phyloP scores from a whole-genome alignment of 1,140 invertebrate genomes.

The Adoxophyes honmai region DNA sequence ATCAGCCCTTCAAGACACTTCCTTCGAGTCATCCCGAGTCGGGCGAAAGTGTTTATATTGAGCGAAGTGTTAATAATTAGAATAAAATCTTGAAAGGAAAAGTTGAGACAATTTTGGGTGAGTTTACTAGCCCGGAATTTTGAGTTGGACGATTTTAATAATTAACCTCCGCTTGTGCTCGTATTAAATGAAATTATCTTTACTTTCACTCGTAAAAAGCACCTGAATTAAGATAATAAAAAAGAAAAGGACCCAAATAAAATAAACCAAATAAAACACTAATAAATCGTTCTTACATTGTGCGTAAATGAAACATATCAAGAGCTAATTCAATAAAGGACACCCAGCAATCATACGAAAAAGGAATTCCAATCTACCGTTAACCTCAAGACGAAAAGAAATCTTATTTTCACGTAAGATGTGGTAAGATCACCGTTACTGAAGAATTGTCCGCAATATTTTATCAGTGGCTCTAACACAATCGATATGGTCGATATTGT shows the following conservation, averaged over 20 bases:
- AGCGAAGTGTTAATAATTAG: constrained; percentile 10
- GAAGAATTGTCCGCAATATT: not conserved
- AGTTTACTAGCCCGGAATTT: not conserved
- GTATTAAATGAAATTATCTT: too few species aligned
- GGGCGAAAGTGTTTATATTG: constrained; percentile 9
- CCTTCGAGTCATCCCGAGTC: not conserved
- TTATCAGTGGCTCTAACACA: not conserved
- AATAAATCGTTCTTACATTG: too few species aligned
- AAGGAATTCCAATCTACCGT: constrained; percentile 4
- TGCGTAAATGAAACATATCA: not conserved
- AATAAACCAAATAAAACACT: too few species aligned
- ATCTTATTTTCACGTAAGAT: constrained; percentile 8
- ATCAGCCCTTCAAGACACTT: not conserved
- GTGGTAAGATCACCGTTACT: not conserved
- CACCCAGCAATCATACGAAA: not conserved
- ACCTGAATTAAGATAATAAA: too few species aligned
- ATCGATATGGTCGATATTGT: too few species aligned
- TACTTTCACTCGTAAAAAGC: too few species aligned
- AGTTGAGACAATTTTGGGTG: not conserved
- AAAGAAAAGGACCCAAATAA: too few species aligned
- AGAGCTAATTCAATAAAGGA: not conserved
- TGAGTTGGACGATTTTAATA: not conserved
- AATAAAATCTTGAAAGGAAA: constrained; percentile 10
- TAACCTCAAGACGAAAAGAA: not conserved
- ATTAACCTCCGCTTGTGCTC: not conserved